Evolutionary conservation across 1,140 invertebrate genomes (phyloP).

Genomic region (Holotrichia oblita): DNA sequence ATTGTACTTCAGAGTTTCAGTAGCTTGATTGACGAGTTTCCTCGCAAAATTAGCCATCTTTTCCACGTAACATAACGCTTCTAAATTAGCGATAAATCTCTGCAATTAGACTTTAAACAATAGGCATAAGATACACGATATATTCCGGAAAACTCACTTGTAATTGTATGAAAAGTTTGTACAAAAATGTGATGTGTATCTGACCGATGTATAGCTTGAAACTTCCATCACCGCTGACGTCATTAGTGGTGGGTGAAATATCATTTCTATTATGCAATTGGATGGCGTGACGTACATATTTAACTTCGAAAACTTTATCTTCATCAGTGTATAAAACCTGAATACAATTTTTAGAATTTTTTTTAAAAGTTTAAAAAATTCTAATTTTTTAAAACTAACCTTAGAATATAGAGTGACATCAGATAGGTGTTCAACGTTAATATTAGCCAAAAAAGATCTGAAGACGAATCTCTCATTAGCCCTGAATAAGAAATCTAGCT

Average conservation of each 20-base stretch:
- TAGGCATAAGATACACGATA: background rate
- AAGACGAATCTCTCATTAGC: conserved; percentile 83
- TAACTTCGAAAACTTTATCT: conserved; percentile 80
- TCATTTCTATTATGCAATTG: conserved; percentile 63
- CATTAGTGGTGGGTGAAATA: conserved; percentile 56
- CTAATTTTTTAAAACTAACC: conserved; percentile 64
- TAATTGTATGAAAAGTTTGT: conserved; percentile 76
- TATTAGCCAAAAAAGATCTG: conserved; percentile 71
- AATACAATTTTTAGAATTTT: conserved; percentile 30
- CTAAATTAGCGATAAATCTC: conserved; percentile 55
- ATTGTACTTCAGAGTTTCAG: conserved; percentile 67
- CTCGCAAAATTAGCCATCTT: conserved; percentile 59
- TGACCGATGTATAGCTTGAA: conserved; percentile 76
- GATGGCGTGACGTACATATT: conserved; percentile 76
- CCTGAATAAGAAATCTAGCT: conserved; percentile 79
- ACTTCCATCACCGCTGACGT: conserved; percentile 72
- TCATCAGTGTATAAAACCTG: conserved; percentile 76
- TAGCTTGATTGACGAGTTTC: conserved; percentile 68
- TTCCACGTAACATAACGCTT: conserved; percentile 51
- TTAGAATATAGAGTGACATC: conserved; percentile 81
- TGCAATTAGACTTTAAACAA: conserved; percentile 45
- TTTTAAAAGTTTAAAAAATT: background rate
- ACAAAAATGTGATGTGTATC: conserved; percentile 76
- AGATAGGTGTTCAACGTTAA: no score
- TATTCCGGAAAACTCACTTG: conserved; percentile 61